Base-by-base conservation (phyloP, 2,797 vertebrate genomes). In the Pipistrellus pygmaeus region DNA sequence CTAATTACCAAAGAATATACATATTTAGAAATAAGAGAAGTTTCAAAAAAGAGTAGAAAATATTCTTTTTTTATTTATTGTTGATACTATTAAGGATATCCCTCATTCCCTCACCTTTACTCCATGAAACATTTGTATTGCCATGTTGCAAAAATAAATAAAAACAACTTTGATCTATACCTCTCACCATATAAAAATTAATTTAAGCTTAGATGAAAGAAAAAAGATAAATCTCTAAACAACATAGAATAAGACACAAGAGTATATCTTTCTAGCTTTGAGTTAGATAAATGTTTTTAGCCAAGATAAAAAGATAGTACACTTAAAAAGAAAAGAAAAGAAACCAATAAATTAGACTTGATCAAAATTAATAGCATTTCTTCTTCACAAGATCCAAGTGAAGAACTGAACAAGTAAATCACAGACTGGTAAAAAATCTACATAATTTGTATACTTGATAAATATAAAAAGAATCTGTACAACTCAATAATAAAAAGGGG, bases 31-130 rank as follows among this genome's bases (percentile, higher is more conserved):
- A 62, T 88, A 62, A 66, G 46, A 85, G 32, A 69, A 69, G 0
- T 91, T 84, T 73, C 27, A 80, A 62, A 71, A 77, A 91, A 20
- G 55, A 93, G 55, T 55, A 77, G 71, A 23, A 84, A 85, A 68
- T 62, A 88, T 55, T 71, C 81, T 69, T 23, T 38, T 69, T 69
- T 38, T 3, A 68, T 38, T 38, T 69, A 38, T 38, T 69, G 20
- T 35, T 68, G 64, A 35, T 2, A 68, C n/a, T 68, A 68, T 68
- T 68, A 68, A 32, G 4, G 64, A 68, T 68, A 32, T 20, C n/a
- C n/a, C 64, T 32, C 64, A 35, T 68, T 35, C 64, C 17, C n/a
- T 20, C 60, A 62, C n/a, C 64, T 68, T 68, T 68, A 68, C 18
- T 15, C 64, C 32, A 30, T 83, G 4, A 32, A 80, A 80, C 35